A percentile compares a stretch with the other conserved stretches of the same genome.
Conservation (phyloP, 2,797 vertebrate species). For the Alcedo quadribrachys region DNA sequence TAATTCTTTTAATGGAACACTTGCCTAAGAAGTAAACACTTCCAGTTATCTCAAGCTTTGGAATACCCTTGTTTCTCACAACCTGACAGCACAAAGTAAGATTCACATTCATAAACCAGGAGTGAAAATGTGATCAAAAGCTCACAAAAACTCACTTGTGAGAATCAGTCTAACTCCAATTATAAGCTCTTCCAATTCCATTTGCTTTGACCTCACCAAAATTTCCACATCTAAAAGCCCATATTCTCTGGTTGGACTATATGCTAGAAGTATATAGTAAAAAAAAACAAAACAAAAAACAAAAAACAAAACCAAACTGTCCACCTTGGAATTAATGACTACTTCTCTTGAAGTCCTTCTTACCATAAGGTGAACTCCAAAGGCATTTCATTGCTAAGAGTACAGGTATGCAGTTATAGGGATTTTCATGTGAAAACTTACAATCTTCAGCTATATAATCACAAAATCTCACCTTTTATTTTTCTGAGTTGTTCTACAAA, state of each 20-base stretch:
- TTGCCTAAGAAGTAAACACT: background rate
- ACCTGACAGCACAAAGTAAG: background rate
- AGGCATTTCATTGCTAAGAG: background rate
- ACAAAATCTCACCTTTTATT: background rate
- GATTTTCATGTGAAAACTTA: background rate
- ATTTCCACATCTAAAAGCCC: background rate
- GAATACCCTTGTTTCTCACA: background rate
- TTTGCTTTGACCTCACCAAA: background rate
- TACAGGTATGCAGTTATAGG: background rate
- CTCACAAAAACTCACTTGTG: background rate
- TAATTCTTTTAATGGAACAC: background rate
- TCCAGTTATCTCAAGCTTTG: background rate
- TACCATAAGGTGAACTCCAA: background rate
- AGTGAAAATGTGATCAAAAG: background rate
- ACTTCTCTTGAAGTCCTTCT: background rate
- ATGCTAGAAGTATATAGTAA: background rate
- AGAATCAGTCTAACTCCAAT: background rate
- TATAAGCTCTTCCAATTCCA: background rate
- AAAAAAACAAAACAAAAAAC: too few relatives aligned
- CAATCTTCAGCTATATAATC: background rate
- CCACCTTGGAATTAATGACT: background rate
- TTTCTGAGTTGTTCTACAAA: background rate
- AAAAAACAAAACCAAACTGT: too few relatives aligned
- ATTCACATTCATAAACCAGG: background rate
- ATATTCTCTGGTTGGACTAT: background rate